Conservation (phyloP, 2,888 invertebrate species). For the Caenorhabditis sp. region DNA sequence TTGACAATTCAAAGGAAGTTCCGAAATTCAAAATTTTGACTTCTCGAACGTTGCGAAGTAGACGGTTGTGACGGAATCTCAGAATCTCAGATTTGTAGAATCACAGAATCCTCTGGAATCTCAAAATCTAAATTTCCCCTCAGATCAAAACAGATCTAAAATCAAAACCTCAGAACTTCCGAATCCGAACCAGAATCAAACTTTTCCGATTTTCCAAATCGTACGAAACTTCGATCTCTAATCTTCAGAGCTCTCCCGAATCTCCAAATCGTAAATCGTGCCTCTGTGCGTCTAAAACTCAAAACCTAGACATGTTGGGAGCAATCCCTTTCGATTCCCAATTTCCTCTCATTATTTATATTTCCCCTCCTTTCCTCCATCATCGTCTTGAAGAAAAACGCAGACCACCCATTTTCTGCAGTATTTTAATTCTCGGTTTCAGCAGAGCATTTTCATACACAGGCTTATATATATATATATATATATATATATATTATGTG, state of each 20-base stretch:
- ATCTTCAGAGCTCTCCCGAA: no score
- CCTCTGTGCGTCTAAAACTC: no score
- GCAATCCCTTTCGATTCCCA: not conserved
- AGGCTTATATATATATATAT: not conserved
- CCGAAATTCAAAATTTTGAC: no score
- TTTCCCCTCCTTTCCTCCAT: not conserved
- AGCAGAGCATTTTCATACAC: not conserved
- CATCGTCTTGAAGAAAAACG: not conserved
- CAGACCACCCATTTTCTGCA: not conserved
- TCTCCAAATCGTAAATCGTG: no score
- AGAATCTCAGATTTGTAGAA: not conserved
- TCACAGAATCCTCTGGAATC: not conserved
- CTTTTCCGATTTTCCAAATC: no score
- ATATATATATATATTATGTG: no score
- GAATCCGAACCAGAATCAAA: not conserved
- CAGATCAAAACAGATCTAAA: no score
- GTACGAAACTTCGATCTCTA: no score
- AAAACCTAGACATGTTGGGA: not conserved
- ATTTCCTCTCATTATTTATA: not conserved
- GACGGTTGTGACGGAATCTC: no score
- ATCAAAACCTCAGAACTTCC: not conserved
- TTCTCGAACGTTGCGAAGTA: no score
- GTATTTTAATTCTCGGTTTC: not conserved
- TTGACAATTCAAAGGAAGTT: no score
- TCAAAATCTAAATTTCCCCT: not conserved